Evolutionary conservation across 2,113 vertebrate species (phyloP).

Genomic region (Lepus timidus): DNA sequence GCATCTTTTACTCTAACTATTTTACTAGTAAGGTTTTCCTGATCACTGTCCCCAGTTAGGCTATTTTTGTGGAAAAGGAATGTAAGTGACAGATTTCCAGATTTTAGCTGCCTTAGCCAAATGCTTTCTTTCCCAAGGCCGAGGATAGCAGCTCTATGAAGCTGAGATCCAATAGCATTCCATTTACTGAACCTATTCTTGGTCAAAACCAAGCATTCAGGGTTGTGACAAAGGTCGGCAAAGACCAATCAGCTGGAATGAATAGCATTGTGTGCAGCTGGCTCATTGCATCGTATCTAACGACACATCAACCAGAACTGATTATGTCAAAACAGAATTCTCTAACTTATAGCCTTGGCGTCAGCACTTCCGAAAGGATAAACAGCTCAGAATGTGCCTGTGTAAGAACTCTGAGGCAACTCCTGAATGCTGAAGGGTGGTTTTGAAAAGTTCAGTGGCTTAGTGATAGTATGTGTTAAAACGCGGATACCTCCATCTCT

Average conservation of each 20-base stretch:
- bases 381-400: neutral
- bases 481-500: neutral
- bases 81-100: neutral
- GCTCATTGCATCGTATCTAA: conserved; percentile 26
- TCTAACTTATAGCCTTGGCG: neutral
- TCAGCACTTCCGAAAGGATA: conserved; percentile 64
- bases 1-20: neutral
- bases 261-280: conserved; percentile 36
- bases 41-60: neutral
- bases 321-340: conserved; percentile 65
- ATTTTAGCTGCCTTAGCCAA: neutral
- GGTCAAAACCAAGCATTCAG: conserved; percentile 41
- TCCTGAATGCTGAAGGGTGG: neutral
- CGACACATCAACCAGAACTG: conserved; percentile 41
- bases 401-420: neutral
- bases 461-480: neutral
- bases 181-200: neutral
- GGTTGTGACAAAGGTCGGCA: conserved; percentile 53
- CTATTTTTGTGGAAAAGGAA: neutral
- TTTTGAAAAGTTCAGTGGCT: neutral
- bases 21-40: neutral
- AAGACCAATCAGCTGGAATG: conserved; percentile 37
- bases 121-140: conserved; percentile 24
- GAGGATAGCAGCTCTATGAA: neutral
- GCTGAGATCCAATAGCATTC: neutral